phyloP scores from a whole-genome alignment of 2,113 vertebrate genomes.

The Carollia perspicillata region DNA sequence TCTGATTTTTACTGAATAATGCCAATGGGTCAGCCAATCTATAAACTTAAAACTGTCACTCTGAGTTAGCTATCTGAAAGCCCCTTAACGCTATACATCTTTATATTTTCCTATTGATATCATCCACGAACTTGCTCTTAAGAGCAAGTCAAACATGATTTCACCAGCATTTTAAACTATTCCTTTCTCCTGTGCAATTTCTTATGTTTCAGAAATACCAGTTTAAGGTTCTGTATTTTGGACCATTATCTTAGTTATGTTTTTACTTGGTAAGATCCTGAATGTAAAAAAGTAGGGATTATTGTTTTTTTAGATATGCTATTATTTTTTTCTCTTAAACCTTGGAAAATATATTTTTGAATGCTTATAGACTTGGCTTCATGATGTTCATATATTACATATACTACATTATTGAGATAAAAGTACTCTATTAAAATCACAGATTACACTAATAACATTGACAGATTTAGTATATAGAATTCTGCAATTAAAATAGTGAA shows the following conservation, averaged over 20 bases:
- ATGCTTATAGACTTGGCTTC: conserved; percentile 10
- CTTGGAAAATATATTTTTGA: not conserved
- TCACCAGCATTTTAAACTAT: not conserved
- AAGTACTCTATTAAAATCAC: conserved; percentile 18
- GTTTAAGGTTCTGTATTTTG: not conserved
- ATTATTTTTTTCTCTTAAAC: conserved; percentile 4
- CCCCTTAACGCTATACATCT: not conserved
- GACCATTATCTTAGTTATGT: not conserved
- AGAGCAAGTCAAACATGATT: not conserved
- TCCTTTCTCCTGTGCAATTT: not conserved
- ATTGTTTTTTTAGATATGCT: not conserved
- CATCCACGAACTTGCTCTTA: not conserved
- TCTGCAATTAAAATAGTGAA: not conserved
- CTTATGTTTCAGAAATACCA: not conserved
- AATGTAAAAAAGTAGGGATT: not conserved
- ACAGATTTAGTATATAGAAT: not conserved
- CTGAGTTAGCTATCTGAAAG: not conserved
- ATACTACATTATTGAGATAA: not conserved
- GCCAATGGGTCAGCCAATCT: not conserved
- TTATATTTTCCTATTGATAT: not conserved
- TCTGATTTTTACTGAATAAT: not conserved
- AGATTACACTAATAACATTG: not conserved
- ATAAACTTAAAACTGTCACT: not conserved
- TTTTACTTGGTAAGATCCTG: conserved; percentile 35
- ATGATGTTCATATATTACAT: not conserved